phyloP scores from a whole-genome alignment of 1,140 invertebrate species.

The Drosophila santomea region DNA sequence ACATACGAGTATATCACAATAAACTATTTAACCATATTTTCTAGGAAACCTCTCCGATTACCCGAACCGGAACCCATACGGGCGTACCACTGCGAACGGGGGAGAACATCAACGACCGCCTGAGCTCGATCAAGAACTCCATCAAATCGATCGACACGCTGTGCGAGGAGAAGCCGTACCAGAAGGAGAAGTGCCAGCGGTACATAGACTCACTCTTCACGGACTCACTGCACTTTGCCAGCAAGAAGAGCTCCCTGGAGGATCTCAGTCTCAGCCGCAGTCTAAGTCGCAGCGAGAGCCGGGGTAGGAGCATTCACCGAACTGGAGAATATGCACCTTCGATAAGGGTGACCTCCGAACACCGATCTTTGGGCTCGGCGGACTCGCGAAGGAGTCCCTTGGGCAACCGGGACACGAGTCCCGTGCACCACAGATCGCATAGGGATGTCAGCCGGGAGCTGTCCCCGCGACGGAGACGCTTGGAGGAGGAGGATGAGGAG shows the following conservation, averaged over 20 bases:
- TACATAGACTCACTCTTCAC: constrained; percentile 80
- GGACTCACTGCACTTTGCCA: constrained; percentile 68
- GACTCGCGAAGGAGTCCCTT: constrained; percentile 62
- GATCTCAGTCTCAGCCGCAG: constrained; percentile 61
- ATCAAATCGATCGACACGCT: constrained; percentile 83
- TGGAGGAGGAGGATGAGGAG: constrained; percentile 31
- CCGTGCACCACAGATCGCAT: constrained; percentile 71
- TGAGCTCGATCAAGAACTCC: constrained; percentile 82
- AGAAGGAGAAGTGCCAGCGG: constrained; percentile 80
- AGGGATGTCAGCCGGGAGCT: constrained; percentile 73
- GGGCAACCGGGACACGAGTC: constrained; percentile 49
- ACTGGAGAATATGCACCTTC: constrained; percentile 53
- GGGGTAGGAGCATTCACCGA: constrained; percentile 43
- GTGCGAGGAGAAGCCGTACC: constrained; percentile 81
- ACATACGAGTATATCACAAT: too few relatives aligned
- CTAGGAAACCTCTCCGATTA: constrained; percentile 80
- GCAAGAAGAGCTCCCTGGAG: constrained; percentile 71
- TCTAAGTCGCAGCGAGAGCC: constrained; percentile 67
- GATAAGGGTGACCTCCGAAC: constrained; percentile 75
- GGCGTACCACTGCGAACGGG: constrained; percentile 75
- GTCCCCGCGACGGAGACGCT: constrained; percentile 63
- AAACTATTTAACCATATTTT: neutral
- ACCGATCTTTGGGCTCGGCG: constrained; percentile 68
- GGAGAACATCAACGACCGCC: constrained; percentile 80
- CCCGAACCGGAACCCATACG: constrained; percentile 76